Conservation (phyloP, 2,797 vertebrate genomes). For the Enteromius treurensis region DNA sequence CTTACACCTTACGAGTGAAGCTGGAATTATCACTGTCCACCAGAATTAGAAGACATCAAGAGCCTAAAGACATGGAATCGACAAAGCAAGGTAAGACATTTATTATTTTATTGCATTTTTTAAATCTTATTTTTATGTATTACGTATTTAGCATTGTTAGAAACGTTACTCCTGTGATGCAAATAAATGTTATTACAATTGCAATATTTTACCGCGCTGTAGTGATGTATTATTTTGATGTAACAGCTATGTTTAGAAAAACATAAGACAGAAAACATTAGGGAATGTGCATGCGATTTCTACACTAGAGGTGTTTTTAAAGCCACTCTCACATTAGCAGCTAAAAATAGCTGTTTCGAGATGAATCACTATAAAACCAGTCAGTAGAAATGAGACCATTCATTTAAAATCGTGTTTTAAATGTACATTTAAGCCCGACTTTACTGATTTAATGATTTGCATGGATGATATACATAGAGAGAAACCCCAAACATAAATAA, state of each 20-base stretch:
- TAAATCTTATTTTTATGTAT: too few species aligned
- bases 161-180: neutral
- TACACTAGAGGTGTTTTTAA: neutral
- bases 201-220: neutral
- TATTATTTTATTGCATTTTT: neutral
- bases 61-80: conserved; percentile 62
- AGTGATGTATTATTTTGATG: neutral
- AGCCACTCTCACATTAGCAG: neutral
- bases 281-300: neutral
- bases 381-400: neutral
- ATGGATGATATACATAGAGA: neutral
- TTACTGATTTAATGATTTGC: neutral
- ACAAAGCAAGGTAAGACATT: conserved; percentile 74
- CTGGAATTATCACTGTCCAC: neutral
- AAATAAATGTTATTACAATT: neutral
- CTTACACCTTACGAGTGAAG: neutral
- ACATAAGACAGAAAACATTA: neutral
- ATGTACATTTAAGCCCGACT: neutral
- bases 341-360: neutral
- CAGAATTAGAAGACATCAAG: neutral
- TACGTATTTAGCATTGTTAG: neutral
- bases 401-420: neutral
- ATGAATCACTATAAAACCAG: neutral
- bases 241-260: neutral
- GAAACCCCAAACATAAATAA: neutral